Base-by-base conservation (phyloP, 2,113 vertebrate genomes). In the Neodon shergylaensis region DNA sequence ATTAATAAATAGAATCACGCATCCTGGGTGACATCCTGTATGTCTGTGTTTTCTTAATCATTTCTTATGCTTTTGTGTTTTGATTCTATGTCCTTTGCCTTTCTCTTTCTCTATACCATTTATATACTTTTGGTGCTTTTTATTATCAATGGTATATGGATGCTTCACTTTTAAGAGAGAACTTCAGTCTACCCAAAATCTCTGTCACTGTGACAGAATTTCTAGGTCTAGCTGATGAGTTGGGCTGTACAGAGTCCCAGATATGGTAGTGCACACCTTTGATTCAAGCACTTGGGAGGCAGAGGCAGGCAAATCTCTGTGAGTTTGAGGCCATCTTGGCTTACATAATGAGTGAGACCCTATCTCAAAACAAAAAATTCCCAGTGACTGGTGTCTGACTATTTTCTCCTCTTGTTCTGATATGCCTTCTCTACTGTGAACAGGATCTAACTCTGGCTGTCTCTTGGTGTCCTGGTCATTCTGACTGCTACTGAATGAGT, bases 91-190 rank as follows among this genome's bases (percentile, higher is more conserved):
- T 74, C 24, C 2, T 52, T 94, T 12, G 4, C 28, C n/a, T 91
- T 78, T 77, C 39, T 6, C 1, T 47, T 93, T 82, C 47, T 79
- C 8, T 63, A 0, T 17, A 66, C 63, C 81, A 58, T 39, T 33
- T 68, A 47, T 8, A 2, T 85, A 54, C 54, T 70, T 88, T 94
- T 82, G n/a, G 31, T 90, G 54, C 19, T 82, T 92, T 78, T 47
- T n/a, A 21, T 81, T 88, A 49, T 73, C 3, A 88, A 44, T 39
- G 33, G 28, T n/a, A 0, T 72, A 31, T 49, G 16, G 36, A n/a
- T 39, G 33, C 10, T 49, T 92, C 22, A 66, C 52, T 93, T 97
- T 95, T 79, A 63, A 95, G 94, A 90, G 49, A 86, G 24, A 16
- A 28, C 52, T 65, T 88, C 58, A 11, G 33, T 90, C 24, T 90